Evolutionary conservation across 1,140 invertebrate species (phyloP), one percentile per base, ranked within the genome.

Genomic region (Hyphantria cunea): DNA sequence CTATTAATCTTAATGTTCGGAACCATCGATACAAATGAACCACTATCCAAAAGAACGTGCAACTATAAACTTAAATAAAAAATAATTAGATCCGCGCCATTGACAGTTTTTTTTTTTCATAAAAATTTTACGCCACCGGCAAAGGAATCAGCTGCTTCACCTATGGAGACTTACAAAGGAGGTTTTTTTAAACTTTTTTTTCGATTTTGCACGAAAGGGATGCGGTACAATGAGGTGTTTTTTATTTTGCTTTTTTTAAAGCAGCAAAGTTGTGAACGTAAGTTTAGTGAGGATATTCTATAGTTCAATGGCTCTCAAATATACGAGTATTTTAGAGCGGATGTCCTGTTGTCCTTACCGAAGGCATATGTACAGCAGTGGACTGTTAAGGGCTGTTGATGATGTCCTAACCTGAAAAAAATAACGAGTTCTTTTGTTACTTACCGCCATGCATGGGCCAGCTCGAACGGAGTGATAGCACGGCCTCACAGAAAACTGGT

Each of bases 121-220:
- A 25, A 3, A 25, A 56, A 58, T 48, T 58, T 58, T 14, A 39
- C 55, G 34, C 55, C 34, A 50, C 12, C 13, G 45, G 55, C 55
- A 31, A 49, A 25, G 55, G 55, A 59, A 49, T 59, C 55, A 59
- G 55, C 55, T 59, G 55, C 55, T 59, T 0, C 11, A 15, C 15
- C 55, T 10, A 31, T 59, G 34, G 45, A 59, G 34, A 49, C 47
- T 48, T 1, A 59, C 55, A 59, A 59, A 59, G 47, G 47, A 50
- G 47, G 33, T 59, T 59, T 59, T 58, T 59, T 41, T 49, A 59
- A 41, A 5, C 12, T 32, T 59, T 59, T 58, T 59, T 59, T 59
- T 59, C 8, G 25, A 14, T 48, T 48, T 47, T 48, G 25, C 14
- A 45, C 55, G 47, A 59, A 59, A 59, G 55, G 55, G 55, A 59